Evolutionary conservation across 2,888 invertebrate genomes (phyloP).

Genomic region (Globia sparganii): DNA sequence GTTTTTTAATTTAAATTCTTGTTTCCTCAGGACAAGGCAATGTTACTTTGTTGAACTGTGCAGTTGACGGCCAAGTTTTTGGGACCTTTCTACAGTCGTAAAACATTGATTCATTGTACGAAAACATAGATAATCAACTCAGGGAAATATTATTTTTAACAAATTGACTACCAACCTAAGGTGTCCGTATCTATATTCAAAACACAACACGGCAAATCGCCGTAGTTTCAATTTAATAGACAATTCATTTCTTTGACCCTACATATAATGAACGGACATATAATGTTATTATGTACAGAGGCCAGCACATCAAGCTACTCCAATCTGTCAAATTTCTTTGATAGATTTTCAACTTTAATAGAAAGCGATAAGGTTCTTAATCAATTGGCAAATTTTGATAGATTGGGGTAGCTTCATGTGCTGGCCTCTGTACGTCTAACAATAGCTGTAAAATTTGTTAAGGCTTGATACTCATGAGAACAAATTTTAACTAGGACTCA

Average conservation of each 20-base stretch:
- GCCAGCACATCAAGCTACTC: too few species aligned
- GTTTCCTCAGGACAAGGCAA: slow-evolving; percentile 64
- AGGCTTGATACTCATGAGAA: neutral
- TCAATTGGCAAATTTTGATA: too few species aligned
- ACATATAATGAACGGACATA: too few species aligned
- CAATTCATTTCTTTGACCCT: neutral
- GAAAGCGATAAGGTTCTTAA: too few species aligned
- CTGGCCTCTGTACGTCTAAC: too few species aligned
- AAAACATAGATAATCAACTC: slow-evolving; percentile 28
- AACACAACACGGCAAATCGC: neutral
- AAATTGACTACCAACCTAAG: neutral
- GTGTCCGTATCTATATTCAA: neutral
- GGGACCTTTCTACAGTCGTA: slow-evolving; percentile 48
- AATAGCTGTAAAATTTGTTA: too few species aligned
- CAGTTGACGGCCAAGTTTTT: slow-evolving; percentile 60
- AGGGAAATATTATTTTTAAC: neutral
- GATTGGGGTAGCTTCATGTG: too few species aligned
- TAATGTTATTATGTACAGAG: too few species aligned
- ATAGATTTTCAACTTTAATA: too few species aligned
- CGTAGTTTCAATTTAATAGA: neutral
- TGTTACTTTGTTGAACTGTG: slow-evolving; percentile 62
- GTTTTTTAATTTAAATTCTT: slow-evolving; percentile 77
- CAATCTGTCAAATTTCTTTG: too few species aligned
- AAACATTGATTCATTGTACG: slow-evolving; percentile 57
- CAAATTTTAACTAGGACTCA: neutral